phyloP scores from a whole-genome alignment of 1,140 invertebrate species.

The Conus betulinus region DNA sequence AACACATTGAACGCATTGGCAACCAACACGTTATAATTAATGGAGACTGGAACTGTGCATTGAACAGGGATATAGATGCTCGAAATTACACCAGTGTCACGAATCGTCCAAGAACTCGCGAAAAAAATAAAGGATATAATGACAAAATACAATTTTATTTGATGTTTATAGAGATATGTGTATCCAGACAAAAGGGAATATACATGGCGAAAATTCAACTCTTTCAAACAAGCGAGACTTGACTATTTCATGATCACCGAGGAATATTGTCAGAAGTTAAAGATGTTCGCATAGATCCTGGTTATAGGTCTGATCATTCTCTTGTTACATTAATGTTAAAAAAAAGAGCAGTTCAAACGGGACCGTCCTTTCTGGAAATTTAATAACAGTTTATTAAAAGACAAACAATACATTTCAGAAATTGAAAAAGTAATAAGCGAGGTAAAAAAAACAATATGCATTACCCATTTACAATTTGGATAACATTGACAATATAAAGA shows the following conservation, averaged over 20 bases:
- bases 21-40: not conserved
- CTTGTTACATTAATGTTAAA: conserved; percentile 1
- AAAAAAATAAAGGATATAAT: not conserved
- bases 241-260: conserved; percentile 19
- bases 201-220: conserved; percentile 9
- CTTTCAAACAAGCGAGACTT: not conserved
- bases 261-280: not conserved
- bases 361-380: conserved; percentile 29
- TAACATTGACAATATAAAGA: conserved; percentile 21
- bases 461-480: conserved; percentile 9
- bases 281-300: not conserved
- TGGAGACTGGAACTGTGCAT: conserved; percentile 19
- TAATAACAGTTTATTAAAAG: conserved; percentile 24
- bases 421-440: conserved; percentile 3
- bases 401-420: not conserved
- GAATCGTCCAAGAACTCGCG: not conserved
- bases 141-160: not conserved
- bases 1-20: not conserved
- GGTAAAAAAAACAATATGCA: conserved; percentile 17
- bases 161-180: not conserved
- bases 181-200: not conserved
- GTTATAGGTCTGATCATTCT: conserved; percentile 22
- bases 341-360: not conserved
- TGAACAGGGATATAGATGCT: too few relatives aligned
- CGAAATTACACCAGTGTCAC: not conserved